Evolutionary conservation across 2,113 vertebrate genomes (phyloP), one percentile per base, ranked within the genome.

Genomic region (Pseudopodoces humilis): DNA sequence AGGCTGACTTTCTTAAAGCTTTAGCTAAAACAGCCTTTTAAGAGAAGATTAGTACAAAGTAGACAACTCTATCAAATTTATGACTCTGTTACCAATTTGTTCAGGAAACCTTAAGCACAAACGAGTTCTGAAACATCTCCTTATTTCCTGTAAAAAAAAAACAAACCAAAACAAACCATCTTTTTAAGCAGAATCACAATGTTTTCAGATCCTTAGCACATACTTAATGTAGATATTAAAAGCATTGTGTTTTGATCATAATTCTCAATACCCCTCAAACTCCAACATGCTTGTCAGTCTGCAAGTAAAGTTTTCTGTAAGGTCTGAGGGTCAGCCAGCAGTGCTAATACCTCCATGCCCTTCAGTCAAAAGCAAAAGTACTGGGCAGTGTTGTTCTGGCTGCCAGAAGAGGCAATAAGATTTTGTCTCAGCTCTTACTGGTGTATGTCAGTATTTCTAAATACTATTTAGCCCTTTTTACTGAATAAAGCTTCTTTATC

Each of bases 41-140:
- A 85, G 39, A 74, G 37, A 85, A 60, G 88, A 95, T 95, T 94
- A 95, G 43, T 67, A 20, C 68, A 90, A 95, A 91, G 39, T 56
- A 94, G 83, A 86, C 43, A 95, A 60, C 47, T 37, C 67, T 56
- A 60, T 71, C 72, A 92, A 83, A 92, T 90, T 68, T 80, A 31
- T 62, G 12, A 67, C 12, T 70, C 17, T 46, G 15, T 27, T 67
- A 70, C 3, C 9, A 28, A 15, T 43, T 68, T 60, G 65, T 91
- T 4, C 60, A 62, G 30, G 20, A 90, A 11, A 43, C 20, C 77
- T 81, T 43, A 74, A 83, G 43, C 43, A 60, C 13, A 50, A 82
- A 39, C 33, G 20, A 52, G 7, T 53, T 84, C 59, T 67, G 56
- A 87, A 94, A 76, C 11, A 35, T 37, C 5, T 64, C 15, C 19